Evolutionary conservation across 2,113 vertebrate species (phyloP).

Genomic region (Pachycephala philippinensis): DNA sequence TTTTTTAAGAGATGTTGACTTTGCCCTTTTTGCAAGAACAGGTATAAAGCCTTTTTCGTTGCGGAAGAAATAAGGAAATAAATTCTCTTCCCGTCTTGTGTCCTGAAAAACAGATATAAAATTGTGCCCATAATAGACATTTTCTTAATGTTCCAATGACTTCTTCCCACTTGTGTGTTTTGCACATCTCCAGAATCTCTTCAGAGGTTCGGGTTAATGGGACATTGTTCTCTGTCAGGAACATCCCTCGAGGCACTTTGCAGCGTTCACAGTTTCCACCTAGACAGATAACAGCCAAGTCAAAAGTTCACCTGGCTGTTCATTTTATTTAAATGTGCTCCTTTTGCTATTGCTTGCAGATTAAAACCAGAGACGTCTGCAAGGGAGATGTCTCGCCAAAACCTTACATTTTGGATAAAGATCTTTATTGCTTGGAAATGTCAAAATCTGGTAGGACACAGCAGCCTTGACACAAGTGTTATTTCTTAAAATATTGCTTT

Average conservation of each 20-base stretch:
- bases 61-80: background rate
- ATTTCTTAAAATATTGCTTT: constrained; percentile 66
- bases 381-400: constrained; percentile 34
- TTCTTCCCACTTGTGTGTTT: background rate
- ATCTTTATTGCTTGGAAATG: constrained; percentile 57
- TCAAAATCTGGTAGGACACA: constrained; percentile 62
- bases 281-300: constrained; percentile 41
- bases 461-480: constrained; percentile 52
- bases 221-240: background rate
- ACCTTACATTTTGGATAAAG: constrained; percentile 46
- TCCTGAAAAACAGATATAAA: constrained; percentile 5
- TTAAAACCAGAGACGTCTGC: constrained; percentile 38
- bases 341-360: constrained; percentile 20
- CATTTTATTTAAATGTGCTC: constrained; percentile 44
- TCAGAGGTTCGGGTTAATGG: constrained; percentile 43
- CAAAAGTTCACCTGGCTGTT: constrained; percentile 50
- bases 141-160: background rate
- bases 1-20: background rate
- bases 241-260: background rate
- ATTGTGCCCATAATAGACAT: background rate
- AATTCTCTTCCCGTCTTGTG: background rate
- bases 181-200: background rate
- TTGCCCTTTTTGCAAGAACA: background rate
- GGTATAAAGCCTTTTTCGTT: background rate
- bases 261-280: background rate